Base-by-base conservation (phyloP, 2,797 vertebrate species). In the Melanotaenia boesemani region DNA sequence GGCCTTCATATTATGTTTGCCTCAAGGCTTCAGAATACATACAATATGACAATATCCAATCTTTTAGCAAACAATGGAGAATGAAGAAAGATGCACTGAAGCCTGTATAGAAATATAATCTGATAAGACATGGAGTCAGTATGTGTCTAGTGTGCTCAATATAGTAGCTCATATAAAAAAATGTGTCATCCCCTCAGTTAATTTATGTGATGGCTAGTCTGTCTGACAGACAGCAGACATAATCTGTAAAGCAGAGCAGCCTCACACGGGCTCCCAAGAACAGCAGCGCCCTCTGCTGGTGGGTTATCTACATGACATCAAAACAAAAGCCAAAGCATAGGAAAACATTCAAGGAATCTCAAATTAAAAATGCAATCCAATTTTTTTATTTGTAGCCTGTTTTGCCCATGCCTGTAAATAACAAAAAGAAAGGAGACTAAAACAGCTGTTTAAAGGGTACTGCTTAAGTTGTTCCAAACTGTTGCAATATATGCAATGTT, bases 241-340 rank as follows among this genome's bases (percentile, higher is more conserved):
- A 22, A 63, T 56, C 34, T 50, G 16, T 56, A 16, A 60, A 76
- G 41, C 59, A 56, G 44, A 71, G 24, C 58, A 2, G 37, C 44
- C 36, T 22, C 32, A 65, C 18, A 16, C 18, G 2, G 37, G 20
- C 34, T 37, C 11, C 10, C n/a, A 78, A 80, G 66, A 56, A 37
- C 69, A 74, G 65, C 61, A 56, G 74, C 62, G 72, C 86, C 26
- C 88, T 88, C 92, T 92, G 84, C 80, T 90, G 92, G 87, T 72
- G 9, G 64, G 22, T 24, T 11, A 1, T 30, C 36, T 2, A 20
- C 41, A 61, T 48, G 37, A 67, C 30, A 32, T 6, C 3, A 18
- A 76, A 1, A 64, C 3, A 22, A 37, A 5, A 52, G 11, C 32
- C 0, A 22, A 24, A 56, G 48, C 37, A 24, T 30, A 36, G 15